Evolutionary conservation across 2,113 vertebrate genomes (phyloP).

Genomic region (human (Homo sapiens)): GRCh38 chr17:7940001-7940500

Average conservation of each 20-base stretch:
- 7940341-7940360: not conserved
- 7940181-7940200: conserved; percentile 81
- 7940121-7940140: conserved; percentile 78
- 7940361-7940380: not conserved
- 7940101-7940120: conserved; percentile 79
- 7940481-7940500: not conserved
- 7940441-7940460: not conserved
- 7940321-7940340: not conserved
- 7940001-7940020: not conserved
- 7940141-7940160: conserved; percentile 66
- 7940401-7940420: not conserved
- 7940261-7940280: not conserved
- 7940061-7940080: not conserved
- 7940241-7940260: conserved; percentile 75
- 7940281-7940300: not conserved
- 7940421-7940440: not conserved
- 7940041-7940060: not conserved
- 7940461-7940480: not conserved
- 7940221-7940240: conserved; percentile 85
- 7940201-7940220: conserved; percentile 82
- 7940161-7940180: conserved; percentile 77
- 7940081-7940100: conserved; percentile 58
- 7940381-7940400: not conserved
- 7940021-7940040: not conserved
- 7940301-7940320: not conserved